These are phyloP conservation scores for Copidosoma floridanum DNA, from an alignment of 1,140 invertebrate genomes.

Conservation along the genomic window DNA sequence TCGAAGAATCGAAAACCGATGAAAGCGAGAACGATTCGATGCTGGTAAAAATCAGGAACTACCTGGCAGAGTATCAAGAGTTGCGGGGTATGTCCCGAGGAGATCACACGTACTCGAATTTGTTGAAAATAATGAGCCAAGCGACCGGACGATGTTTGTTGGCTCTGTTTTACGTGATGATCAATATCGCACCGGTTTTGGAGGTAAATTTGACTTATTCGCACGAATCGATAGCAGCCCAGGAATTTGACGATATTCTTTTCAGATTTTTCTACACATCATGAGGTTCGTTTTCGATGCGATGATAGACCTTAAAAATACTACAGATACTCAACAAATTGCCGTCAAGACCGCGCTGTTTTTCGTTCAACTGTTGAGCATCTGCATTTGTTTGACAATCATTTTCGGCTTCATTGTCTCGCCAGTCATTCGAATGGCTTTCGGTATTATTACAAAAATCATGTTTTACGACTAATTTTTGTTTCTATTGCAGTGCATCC, in stretches of 20 bases:
- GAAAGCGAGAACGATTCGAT: slow-evolving; percentile 17
- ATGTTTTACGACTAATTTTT: too few species aligned
- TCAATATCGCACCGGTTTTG: slow-evolving; percentile 42
- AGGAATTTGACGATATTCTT: too few species aligned
- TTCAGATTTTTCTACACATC: slow-evolving; percentile 47
- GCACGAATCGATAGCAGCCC: not conserved
- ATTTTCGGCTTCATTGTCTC: slow-evolving; percentile 45
- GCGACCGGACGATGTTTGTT: slow-evolving; percentile 42
- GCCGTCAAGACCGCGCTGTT: slow-evolving; percentile 41
- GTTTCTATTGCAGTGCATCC: too few species aligned
- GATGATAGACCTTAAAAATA: slow-evolving; percentile 39
- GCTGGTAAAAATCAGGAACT: slow-evolving; percentile 34
- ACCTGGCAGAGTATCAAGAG: slow-evolving; percentile 46
- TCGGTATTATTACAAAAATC: slow-evolving; percentile 41
- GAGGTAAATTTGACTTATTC: slow-evolving; percentile 37
- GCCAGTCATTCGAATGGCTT: slow-evolving; percentile 42
- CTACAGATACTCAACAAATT: slow-evolving; percentile 37
- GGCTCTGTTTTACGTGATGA: slow-evolving; percentile 41
- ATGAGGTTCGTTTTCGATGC: slow-evolving; percentile 47
- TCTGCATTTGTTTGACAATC: slow-evolving; percentile 45
- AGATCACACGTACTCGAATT: slow-evolving; percentile 42
- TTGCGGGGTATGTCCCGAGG: slow-evolving; percentile 35
- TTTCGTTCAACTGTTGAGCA: slow-evolving; percentile 38
- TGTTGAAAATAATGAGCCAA: slow-evolving; percentile 45
- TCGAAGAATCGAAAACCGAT: slow-evolving; percentile 23